Evolutionary conservation across 2,797 vertebrate genomes (phyloP).

Genomic region (Pogonophryne albipinna): DNA sequence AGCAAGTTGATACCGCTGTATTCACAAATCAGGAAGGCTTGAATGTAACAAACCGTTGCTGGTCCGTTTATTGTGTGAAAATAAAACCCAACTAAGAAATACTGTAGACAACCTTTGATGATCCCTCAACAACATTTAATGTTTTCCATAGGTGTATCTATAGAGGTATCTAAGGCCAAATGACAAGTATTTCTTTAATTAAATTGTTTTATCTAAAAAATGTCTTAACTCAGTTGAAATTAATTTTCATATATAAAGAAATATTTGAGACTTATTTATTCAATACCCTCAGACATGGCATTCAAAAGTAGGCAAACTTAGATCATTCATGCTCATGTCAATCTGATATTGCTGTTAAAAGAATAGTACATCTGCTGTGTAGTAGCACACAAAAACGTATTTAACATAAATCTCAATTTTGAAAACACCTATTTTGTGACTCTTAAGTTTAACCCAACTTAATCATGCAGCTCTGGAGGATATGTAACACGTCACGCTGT

Average conservation of each 20-base stretch:
- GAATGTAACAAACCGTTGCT: rapidly evolving
- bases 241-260: neutral
- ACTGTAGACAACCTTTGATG: neutral
- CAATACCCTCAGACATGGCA: neutral
- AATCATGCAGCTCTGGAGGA: neutral
- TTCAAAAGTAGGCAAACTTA: neutral
- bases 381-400: neutral
- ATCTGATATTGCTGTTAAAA: neutral
- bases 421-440: neutral
- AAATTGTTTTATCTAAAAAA: neutral
- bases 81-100: neutral
- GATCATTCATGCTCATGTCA: neutral
- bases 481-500: conserved; percentile 14
- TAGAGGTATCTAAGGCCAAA: neutral
- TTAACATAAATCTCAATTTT: neutral
- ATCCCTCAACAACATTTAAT: neutral
- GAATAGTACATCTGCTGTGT: too few species aligned
- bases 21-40: neutral
- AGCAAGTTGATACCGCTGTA: neutral
- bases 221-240: neutral
- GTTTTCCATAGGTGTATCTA: neutral
- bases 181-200: neutral
- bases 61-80: neutral
- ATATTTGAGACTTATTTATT: neutral
- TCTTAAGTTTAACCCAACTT: neutral